A percentile compares a stretch with the other conserved stretches of the same genome.
Conservation (phyloP, 1,140 invertebrate species). For the Magallana angulata region DNA sequence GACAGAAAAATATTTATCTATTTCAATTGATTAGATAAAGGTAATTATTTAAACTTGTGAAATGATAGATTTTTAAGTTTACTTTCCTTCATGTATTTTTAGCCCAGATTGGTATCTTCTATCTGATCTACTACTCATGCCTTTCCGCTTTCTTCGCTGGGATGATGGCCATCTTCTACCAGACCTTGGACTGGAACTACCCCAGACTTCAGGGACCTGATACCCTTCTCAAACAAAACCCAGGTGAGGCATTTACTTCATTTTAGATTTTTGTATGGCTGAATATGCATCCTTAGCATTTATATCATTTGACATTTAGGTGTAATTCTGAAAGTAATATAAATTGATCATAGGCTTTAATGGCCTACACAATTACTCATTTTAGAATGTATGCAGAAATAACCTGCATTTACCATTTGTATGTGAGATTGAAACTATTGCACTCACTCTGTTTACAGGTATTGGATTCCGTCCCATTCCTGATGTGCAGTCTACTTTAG, state of each 20-base stretch:
- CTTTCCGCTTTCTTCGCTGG: constrained; percentile 92
- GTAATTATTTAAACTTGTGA: too few species aligned
- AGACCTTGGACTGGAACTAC: constrained; percentile 90
- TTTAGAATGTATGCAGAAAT: too few species aligned
- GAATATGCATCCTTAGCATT: not conserved
- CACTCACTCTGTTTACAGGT: constrained; percentile 65
- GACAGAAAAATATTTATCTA: too few species aligned
- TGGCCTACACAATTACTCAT: too few species aligned
- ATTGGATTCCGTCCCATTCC: constrained; percentile 96
- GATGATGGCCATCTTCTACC: constrained; percentile 94
- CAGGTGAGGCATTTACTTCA: constrained; percentile 83
- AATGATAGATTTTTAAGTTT: too few species aligned
- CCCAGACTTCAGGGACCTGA: constrained; percentile 92
- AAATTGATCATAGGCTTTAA: too few species aligned
- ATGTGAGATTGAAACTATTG: too few species aligned
- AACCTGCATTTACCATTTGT: too few species aligned
- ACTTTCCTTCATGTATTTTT: constrained; percentile 51
- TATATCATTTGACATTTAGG: too few species aligned
- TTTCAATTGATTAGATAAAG: too few species aligned
- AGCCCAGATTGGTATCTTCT: constrained; percentile 91
- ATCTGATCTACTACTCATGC: constrained; percentile 93
- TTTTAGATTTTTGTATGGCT: not conserved
- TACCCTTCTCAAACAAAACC: constrained; percentile 94
- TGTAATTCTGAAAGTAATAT: too few species aligned
- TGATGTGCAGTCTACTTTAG: constrained; percentile 95